phyloP scores from a whole-genome alignment of 2,888 invertebrate species.

The Crocallis elinguaria region DNA sequence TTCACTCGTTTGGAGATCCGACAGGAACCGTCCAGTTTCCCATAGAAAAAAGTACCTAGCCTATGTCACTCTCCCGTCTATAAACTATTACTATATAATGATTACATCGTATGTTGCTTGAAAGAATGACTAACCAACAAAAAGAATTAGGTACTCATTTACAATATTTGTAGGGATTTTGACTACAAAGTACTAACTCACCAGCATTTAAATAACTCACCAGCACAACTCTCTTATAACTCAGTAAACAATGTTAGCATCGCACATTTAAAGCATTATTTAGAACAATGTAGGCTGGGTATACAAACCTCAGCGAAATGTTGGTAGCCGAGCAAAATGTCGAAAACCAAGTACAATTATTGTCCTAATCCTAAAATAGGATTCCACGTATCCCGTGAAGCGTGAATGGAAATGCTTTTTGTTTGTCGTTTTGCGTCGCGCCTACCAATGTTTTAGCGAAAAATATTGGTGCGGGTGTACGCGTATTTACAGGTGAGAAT shows the following conservation, averaged over 20 bases:
- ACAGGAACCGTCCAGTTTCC: too few relatives aligned
- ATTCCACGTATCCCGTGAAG: slow-evolving; percentile 33
- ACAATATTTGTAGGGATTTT: too few relatives aligned
- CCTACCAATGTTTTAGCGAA: slow-evolving; percentile 38
- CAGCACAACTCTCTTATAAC: slow-evolving; percentile 2
- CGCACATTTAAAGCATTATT: slow-evolving; percentile 6
- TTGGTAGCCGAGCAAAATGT: slow-evolving; percentile 11
- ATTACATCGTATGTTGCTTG: too few relatives aligned
- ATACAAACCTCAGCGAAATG: slow-evolving; percentile 13
- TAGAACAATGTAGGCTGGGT: slow-evolving; percentile 7
- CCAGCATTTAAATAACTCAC: not conserved
- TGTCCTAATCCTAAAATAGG: slow-evolving; percentile 37
- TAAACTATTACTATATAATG: too few relatives aligned
- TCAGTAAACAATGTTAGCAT: not conserved
- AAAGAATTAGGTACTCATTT: too few relatives aligned
- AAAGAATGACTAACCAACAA: too few relatives aligned
- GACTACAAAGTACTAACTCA: not conserved
- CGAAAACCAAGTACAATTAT: slow-evolving; percentile 34
- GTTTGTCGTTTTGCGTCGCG: slow-evolving; percentile 31
- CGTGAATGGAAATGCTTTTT: slow-evolving; percentile 34
- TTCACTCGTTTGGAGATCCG: too few relatives aligned
- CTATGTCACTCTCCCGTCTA: too few relatives aligned
- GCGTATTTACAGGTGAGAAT: slow-evolving; percentile 14
- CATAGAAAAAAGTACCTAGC: too few relatives aligned
- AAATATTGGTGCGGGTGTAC: slow-evolving; percentile 30